Base-by-base conservation (phyloP, 2,797 vertebrate species). In the Cetoscarus ocellatus region DNA sequence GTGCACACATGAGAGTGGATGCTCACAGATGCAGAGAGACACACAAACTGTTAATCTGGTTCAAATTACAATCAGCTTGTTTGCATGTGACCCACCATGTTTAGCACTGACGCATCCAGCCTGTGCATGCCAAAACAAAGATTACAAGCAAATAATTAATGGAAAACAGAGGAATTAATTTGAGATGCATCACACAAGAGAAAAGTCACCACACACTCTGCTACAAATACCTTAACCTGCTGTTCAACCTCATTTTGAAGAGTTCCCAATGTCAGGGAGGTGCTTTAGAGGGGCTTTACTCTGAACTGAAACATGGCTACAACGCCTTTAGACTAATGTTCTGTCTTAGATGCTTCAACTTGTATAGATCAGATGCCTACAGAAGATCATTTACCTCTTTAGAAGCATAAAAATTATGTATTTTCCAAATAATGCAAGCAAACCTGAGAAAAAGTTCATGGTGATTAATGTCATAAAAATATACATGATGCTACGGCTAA, bases 1-100 rank as follows among this genome's bases (percentile, higher is more conserved):
- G 66, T 55, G 17, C 43, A n/a, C 53, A 48, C 17, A 27, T 3
- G 10, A 45, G 5, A 51, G 39, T 15, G 8, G 51, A 43, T 3
- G 14, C 59, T 50, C 51, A 59, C 61, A 67, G 45, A 66, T 18
- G 58, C 12, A 59, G 57, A 39, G 43, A 60, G 59, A 74, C 38
- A 48, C 36, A 13, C 35, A 70, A 39, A 40, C 65, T 44, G 45
- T 38, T 66, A 40, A 42, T 55, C 55, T 60, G 61, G 8, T 55
- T 51, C 10, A 59, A 52, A 70, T 66, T 55, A 70, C 18, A 27
- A 17, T 50, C 48, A 67, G 19, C 35, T 19, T 56, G 64, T 72
- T 52, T 52, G 34, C 38, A 50, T 38, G 55, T 55, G 38, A 58
- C 9, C 5, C 35, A 14, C 3, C 51, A 40, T 10, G 10, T 56